These are phyloP conservation scores for Bostrychus sinensis DNA, from an alignment of 2,113 vertebrate genomes.

Conservation along the genomic window DNA sequence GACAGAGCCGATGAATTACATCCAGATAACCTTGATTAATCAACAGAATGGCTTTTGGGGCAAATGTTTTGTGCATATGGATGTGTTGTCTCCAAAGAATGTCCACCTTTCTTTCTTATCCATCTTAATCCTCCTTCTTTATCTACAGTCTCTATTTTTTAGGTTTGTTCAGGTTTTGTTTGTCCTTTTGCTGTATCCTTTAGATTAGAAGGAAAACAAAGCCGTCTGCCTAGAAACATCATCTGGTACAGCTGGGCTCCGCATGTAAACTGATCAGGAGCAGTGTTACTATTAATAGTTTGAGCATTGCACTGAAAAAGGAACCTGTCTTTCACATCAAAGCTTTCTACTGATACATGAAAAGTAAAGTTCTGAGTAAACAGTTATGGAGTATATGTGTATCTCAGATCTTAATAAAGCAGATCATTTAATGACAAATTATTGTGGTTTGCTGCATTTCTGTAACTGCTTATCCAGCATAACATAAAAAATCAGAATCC, in stretches of 20 bases:
- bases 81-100: constrained; percentile 34
- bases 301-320: constrained; percentile 2
- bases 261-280: constrained; percentile 6
- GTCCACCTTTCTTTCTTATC: constrained; percentile 31
- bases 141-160: constrained; percentile 8
- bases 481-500: no score
- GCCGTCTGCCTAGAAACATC: constrained; percentile 23
- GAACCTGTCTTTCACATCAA: not conserved
- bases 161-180: constrained; percentile 3
- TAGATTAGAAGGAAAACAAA: constrained; percentile 39
- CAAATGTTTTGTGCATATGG: constrained; percentile 51
- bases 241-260: constrained; percentile 22
- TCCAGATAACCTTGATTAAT: constrained; percentile 73
- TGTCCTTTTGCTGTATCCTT: constrained; percentile 44
- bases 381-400: constrained; percentile 10
- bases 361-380: not conserved
- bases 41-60: constrained; percentile 62
- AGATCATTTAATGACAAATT: no score
- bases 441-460: no score
- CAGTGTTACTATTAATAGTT: not conserved
- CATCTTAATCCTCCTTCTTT: constrained; percentile 24
- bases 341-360: not conserved
- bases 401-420: no score
- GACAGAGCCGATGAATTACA: constrained; percentile 63
- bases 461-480: no score